Evolutionary conservation across 1,140 invertebrate genomes (phyloP), one percentile per base, ranked within the genome.

Genomic region (Pseudomyrmex dendroicus): DNA sequence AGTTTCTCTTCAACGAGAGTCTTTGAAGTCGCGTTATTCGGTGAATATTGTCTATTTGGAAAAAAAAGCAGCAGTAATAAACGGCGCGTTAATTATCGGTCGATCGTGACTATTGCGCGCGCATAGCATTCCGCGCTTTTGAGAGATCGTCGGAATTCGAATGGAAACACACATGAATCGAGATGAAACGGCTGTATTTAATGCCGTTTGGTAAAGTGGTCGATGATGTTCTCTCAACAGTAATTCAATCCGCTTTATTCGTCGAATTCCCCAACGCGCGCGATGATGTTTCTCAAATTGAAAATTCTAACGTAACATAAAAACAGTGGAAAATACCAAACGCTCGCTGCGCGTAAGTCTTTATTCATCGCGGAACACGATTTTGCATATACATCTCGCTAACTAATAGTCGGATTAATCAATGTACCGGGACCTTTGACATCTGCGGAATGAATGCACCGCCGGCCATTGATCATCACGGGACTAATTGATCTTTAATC

Each of bases 401-500:
- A 77, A 85, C 83, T 88, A 88, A 88, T 88, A 82, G 67, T 56
- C 25, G 25, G 64, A 83, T 85, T 68, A 72, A 85, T 88, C 68
- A 73, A 20, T 61, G 44, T 20, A 15, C 46, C 22, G n/a, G 52
- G 61, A 86, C 70, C 84, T 80, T 44, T 88, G 73, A 72, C 61
- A 67, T 59, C 15, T 2, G 17, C 54, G 22, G 73, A 84, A 66
- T 46, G 12, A 35, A 73, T 48, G 35, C 5, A 7, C 5, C 35
- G 56, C 20, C 46, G 59, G 59, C 15, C 73, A 77, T 88, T 84
- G 68, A 85, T 89, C 78, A 80, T 35, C 74, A 68, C 54, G 17
- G 25, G 56, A 59, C 72, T 88, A 89, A 89, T 89, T 89, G 84
- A 88, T 88, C 84, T 54, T 87, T 88, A 87, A 88, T 88, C 87